phyloP scores from a whole-genome alignment of 2,113 vertebrate species.

The Cervus canadensis region DNA sequence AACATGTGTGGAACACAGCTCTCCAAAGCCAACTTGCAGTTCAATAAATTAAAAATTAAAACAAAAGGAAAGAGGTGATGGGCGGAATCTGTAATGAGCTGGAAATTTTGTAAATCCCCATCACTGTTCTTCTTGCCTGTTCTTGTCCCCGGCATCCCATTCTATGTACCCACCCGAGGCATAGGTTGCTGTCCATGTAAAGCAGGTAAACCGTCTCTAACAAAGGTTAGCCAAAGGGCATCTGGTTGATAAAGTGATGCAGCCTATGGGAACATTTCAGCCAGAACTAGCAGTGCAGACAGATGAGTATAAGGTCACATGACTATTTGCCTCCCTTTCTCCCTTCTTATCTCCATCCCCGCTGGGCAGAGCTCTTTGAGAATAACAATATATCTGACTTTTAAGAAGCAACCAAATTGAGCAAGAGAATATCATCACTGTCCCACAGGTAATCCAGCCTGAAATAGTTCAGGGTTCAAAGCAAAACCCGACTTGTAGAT shows the following conservation, averaged over 20 bases:
- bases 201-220: not conserved
- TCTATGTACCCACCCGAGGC: not conserved
- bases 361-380: not conserved
- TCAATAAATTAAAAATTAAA: constrained; percentile 55
- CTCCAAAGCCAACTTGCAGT: constrained; percentile 39
- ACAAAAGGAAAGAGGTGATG: constrained; percentile 25
- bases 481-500: not conserved
- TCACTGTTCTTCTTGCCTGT: constrained; percentile 13
- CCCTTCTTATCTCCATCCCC: not conserved
- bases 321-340: not conserved
- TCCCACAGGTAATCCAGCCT: not conserved
- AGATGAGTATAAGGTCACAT: not conserved
- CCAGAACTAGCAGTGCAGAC: not conserved
- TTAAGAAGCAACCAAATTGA: not conserved
- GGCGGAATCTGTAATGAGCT: constrained; percentile 33
- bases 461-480: not conserved
- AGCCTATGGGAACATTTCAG: not conserved
- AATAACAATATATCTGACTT: not conserved
- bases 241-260: not conserved
- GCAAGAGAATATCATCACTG: not conserved
- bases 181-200: not conserved
- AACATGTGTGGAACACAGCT: constrained; percentile 29
- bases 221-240: constrained; percentile 10
- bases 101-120: constrained; percentile 40
- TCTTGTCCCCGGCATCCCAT: constrained; percentile 33